A percentile compares a stretch with the other conserved stretches of the same genome.
Conservation (phyloP, 2,113 vertebrate genomes). For the Nannobrachium achirus region DNA sequence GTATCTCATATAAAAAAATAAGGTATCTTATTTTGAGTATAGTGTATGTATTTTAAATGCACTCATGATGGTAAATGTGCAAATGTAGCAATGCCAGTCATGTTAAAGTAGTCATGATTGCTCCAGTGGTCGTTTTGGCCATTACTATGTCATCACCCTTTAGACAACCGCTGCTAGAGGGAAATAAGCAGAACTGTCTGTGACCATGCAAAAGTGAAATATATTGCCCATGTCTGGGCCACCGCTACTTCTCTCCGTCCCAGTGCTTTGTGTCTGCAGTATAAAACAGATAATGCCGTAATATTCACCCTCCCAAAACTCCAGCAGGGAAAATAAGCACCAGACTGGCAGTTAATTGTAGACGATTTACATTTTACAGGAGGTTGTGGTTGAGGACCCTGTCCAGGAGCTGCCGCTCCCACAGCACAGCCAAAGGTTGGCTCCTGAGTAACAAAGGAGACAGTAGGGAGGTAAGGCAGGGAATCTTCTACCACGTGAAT, state of each 20-base stretch:
- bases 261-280: not conserved
- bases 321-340: constrained; percentile 57
- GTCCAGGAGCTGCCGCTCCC: constrained; percentile 39
- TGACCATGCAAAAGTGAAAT: constrained; percentile 12
- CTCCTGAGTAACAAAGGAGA: not conserved
- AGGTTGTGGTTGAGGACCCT: constrained; percentile 53
- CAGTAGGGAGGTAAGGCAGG: not conserved
- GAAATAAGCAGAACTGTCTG: too few relatives aligned
- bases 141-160: too few relatives aligned
- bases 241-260: constrained; percentile 19
- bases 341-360: constrained; percentile 47
- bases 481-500: not conserved
- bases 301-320: constrained; percentile 36
- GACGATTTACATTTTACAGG: constrained; percentile 59
- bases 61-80: not conserved
- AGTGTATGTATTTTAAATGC: not conserved
- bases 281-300: constrained; percentile 43
- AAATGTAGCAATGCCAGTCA: not conserved
- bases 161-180: too few relatives aligned
- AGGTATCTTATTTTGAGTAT: not conserved
- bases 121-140: too few relatives aligned
- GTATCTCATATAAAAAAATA: too few relatives aligned
- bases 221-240: constrained; percentile 24
- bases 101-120: not conserved
- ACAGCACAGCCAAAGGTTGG: not conserved